Evolutionary conservation across 2,888 invertebrate species (phyloP), one percentile per base, ranked within the genome.

Genomic region (Holacanthella duospinosa): DNA sequence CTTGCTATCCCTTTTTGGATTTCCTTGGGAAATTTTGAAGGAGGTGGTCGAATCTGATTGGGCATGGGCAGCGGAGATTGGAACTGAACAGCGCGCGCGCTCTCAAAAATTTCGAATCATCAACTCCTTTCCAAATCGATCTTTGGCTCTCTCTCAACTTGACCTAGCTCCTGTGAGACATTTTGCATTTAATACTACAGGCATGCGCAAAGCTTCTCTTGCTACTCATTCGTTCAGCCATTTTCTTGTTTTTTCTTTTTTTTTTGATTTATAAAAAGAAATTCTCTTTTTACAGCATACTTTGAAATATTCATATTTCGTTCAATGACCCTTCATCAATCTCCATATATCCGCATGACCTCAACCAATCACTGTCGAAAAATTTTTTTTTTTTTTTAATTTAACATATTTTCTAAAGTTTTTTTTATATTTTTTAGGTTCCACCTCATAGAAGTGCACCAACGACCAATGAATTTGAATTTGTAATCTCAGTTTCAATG

Each of bases 41-140:
- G 36, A 57, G 12, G 29, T 57, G 57, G 29, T 29, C 4, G 57
- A 57, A 25, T 28, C 29, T 57, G 57, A 57, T 29, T 57, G 57
- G 57, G 57, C 57, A 21, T 57, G 57, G 57, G 57, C 27, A 25
- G 6, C 29, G 3, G 36, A 29, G n/a, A 21, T 57, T 16, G 57
- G 29, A 27, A 6, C 21, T 2, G 57, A 57, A 16, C 57, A 57
- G 29, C 28, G 29, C 29, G 29, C 4, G 48, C 48, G 48, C 48
- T 48, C 48, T n/a, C 16, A 48, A 21, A 9, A 48, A 48, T n/a
- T 48, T 21, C 6, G 48, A 48, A 48, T 48, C 48, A 9, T 48
- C 48, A 48, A 48, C 21, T 48, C 48, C 12, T 48, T 48, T 21
- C 48, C 48, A 21, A 48, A 48, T 48, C 48, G 48, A 4, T n/a